Evolutionary conservation across 2,113 vertebrate genomes (phyloP).

Genomic region (Catharus fuscescens): DNA sequence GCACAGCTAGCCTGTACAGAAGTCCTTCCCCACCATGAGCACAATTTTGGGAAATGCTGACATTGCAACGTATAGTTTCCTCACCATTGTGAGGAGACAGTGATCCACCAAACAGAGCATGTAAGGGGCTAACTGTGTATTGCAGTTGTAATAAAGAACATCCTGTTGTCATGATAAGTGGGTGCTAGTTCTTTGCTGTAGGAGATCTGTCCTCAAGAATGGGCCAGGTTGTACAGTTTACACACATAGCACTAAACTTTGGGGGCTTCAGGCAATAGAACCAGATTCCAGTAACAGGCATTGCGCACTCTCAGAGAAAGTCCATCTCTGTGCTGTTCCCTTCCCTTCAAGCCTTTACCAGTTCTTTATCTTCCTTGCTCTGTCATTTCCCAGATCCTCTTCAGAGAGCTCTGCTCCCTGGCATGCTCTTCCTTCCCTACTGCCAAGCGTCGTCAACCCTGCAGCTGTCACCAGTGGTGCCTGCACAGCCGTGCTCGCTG

Average conservation of each 20-base stretch:
- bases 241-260: background rate
- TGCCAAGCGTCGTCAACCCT: background rate
- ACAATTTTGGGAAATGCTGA: background rate
- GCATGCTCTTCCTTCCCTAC: background rate
- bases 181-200: background rate
- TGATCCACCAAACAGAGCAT: background rate
- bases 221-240: background rate
- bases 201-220: background rate
- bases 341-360: background rate
- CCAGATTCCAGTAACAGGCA: conserved; percentile 9
- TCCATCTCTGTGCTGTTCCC: background rate
- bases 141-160: background rate
- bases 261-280: background rate
- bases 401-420: background rate
- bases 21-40: background rate
- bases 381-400: background rate
- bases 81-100: background rate
- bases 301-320: conserved; percentile 49
- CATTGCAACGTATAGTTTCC: background rate
- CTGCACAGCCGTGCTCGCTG: background rate
- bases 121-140: background rate
- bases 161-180: background rate
- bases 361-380: background rate
- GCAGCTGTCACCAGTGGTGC: background rate
- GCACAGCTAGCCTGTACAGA: background rate